Conservation (phyloP, 2,797 vertebrate species). For the Enteromius trimaculatus region DNA sequence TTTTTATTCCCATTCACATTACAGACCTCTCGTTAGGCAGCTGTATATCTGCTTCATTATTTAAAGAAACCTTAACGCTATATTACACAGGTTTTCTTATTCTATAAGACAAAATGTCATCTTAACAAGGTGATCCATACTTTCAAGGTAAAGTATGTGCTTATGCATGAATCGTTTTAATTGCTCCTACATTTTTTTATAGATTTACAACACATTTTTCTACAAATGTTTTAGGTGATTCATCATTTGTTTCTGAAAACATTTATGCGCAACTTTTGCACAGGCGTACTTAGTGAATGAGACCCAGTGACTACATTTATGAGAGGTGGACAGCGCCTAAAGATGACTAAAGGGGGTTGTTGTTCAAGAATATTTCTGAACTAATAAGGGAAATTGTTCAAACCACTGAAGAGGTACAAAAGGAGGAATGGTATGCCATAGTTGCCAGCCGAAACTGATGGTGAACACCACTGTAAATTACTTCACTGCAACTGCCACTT, state of each 20-base stretch:
- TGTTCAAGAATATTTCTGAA: background rate
- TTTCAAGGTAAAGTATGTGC: background rate
- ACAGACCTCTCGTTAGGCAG: background rate
- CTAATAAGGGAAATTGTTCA: background rate
- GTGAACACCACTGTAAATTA: constrained; percentile 12
- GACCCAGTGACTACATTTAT: constrained; percentile 1
- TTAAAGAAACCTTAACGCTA: background rate
- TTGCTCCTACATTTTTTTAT: background rate
- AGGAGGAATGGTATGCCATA: constrained; percentile 5
- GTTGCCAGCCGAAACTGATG: background rate
- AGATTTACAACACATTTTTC: background rate
- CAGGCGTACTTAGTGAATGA: background rate
- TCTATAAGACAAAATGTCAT: background rate
- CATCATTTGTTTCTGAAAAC: background rate
- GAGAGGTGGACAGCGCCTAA: background rate
- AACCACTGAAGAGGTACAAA: constrained; percentile 10
- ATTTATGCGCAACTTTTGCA: background rate
- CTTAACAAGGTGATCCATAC: background rate
- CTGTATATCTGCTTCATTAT: background rate
- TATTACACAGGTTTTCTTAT: background rate
- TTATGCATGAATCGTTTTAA: background rate
- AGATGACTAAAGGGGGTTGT: background rate
- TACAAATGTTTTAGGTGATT: background rate
- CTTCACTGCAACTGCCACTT: constrained; percentile 15
- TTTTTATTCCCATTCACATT: background rate